Evolutionary conservation across 2,797 vertebrate species (phyloP), one percentile per base, ranked within the genome.

Genomic region (Huso huso): DNA sequence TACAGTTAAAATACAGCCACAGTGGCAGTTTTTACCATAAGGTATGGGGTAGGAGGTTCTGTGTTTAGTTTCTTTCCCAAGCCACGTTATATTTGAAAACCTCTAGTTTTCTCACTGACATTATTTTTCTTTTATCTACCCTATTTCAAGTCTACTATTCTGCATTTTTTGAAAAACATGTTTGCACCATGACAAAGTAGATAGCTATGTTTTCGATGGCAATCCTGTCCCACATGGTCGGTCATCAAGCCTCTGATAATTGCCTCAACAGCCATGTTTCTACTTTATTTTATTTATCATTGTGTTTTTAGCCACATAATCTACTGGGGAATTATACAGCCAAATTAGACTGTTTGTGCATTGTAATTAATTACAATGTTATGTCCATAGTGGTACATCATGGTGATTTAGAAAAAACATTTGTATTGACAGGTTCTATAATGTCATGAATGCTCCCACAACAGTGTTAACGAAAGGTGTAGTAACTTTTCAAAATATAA

Each of bases 41-140:
- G 18, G 18, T 18, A 18, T 18, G 18, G 18, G 18, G 18, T 18
- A 18, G 18, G 18, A 18, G 18, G 18, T 18, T 18, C 18, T 18
- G 18, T 18, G 18, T 18, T 18, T 2, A 18, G 18, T 18, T 18
- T 18, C 18, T 18, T 18, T 18, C 18, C 18, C 2, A 18, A 18
- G 18, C 2, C 55, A 12, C 6, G 11, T 58, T 58, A 58, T 58
- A 12, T 18, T 18, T 18, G 55, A 58, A 58, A 58, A 58, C 55
- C 55, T 58, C 13, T 12, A n/a, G 55, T 58, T n/a, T 7, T 10
- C 6, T 3, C 3, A n/a, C 55, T 58, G 55, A 58, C 55, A 58
- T 58, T n/a, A 58, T n/a, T 58, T n/a, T 58, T 58, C 55, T 58
- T 58, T 58, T 12, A 58, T 58, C 55, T 12, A 58, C 6, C 55